These are phyloP conservation scores for Vultur gryphus DNA, from an alignment of 2,797 vertebrate species.

Conservation along the genomic window DNA sequence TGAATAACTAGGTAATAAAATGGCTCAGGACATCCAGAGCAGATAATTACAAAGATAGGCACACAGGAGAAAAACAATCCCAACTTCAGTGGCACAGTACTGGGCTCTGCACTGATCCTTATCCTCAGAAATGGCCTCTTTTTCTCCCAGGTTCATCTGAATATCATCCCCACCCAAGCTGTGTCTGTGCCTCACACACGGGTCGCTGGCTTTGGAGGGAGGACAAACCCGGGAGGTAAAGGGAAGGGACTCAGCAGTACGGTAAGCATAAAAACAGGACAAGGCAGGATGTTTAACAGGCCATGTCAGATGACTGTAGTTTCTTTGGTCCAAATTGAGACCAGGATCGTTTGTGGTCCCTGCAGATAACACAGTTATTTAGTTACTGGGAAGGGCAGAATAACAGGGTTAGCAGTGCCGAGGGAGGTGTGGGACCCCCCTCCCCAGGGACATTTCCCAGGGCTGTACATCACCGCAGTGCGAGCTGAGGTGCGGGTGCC, in stretches of 20 bases:
- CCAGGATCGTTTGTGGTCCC: background rate
- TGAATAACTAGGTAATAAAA: background rate
- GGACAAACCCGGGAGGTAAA: background rate
- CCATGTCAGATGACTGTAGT: background rate
- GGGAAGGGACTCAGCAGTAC: background rate
- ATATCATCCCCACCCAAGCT: background rate
- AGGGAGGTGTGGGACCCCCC: background rate
- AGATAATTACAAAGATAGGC: background rate
- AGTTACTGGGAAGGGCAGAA: background rate
- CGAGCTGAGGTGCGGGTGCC: background rate
- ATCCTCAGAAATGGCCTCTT: background rate
- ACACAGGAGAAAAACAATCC: background rate
- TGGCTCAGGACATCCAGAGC: background rate
- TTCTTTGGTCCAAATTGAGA: background rate
- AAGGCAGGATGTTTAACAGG: background rate
- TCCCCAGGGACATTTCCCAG: background rate
- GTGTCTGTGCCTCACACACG: background rate
- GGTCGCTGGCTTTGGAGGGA: background rate
- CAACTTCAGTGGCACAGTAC: background rate
- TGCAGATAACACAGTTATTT: background rate
- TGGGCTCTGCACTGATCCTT: background rate
- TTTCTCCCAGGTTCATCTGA: background rate
- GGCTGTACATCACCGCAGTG: background rate
- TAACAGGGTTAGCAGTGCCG: background rate
- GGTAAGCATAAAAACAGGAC: background rate